Percentiles rank a stretch among this genome's conserved stretches.
phyloP scores from a whole-genome alignment of 2,888 invertebrate genomes.

The Rotaria macrura region DNA sequence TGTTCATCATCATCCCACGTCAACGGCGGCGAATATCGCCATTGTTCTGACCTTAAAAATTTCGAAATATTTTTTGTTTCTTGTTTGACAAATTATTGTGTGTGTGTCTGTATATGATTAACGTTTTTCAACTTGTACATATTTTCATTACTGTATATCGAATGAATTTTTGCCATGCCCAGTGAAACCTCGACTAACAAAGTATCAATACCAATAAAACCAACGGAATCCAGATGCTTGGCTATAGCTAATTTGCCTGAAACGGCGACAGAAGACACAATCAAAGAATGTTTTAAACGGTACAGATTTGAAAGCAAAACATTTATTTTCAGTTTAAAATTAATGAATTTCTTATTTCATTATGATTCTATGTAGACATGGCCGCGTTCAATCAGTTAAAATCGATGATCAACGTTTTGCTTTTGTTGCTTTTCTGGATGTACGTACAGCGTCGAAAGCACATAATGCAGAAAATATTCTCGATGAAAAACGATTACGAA shows the following conservation, averaged over 20 bases:
- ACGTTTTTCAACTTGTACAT: slow-evolving; percentile 1
- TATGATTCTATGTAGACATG: slow-evolving; percentile 9
- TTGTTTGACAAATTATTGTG: slow-evolving; percentile 8
- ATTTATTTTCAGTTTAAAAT: neutral
- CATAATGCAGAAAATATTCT: slow-evolving; percentile 12
- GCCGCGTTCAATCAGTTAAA: neutral
- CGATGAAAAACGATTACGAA: neutral
- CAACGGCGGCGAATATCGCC: slow-evolving; percentile 4
- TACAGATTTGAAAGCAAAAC: neutral
- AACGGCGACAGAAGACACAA: neutral
- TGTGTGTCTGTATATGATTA: slow-evolving; percentile 2
- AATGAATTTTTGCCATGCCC: slow-evolving; percentile 15
- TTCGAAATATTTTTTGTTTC: slow-evolving; percentile 15
- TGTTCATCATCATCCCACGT: slow-evolving; percentile 12
- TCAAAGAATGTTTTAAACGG: slow-evolving; percentile 9
- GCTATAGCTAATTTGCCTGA: slow-evolving; percentile 10
- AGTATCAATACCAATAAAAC: neutral
- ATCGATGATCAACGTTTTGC: slow-evolving; percentile 18
- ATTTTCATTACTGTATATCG: neutral
- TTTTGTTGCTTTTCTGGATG: slow-evolving; percentile 9
- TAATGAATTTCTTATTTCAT: neutral
- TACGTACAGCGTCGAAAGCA: slow-evolving; percentile 19
- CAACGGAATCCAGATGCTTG: slow-evolving; percentile 11
- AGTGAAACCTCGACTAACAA: neutral
- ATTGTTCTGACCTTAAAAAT: slow-evolving; percentile 12